These are phyloP conservation scores for Drosophila recens DNA, from an alignment of 2,888 invertebrate genomes.

Conservation along the genomic window DNA sequence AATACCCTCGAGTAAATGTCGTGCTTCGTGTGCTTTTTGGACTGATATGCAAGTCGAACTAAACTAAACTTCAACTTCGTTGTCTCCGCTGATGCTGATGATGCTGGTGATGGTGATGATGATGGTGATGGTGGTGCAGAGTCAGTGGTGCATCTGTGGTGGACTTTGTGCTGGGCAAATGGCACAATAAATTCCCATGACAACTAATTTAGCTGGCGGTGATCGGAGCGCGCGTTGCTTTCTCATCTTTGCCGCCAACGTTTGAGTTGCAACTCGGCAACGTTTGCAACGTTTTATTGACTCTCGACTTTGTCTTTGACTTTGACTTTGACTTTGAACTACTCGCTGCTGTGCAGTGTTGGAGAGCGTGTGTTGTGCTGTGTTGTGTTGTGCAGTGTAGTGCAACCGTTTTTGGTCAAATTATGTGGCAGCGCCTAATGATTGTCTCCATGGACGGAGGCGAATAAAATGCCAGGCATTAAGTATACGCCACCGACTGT, in stretches of 20 bases:
- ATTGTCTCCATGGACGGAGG: slow-evolving; percentile 64
- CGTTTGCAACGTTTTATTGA: slow-evolving; percentile 71
- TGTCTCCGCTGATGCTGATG: slow-evolving; percentile 1
- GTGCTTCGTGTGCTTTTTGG: slow-evolving; percentile 1
- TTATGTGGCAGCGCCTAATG: slow-evolving; percentile 69
- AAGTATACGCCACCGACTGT: slow-evolving; percentile 66
- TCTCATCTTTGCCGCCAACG: slow-evolving; percentile 76
- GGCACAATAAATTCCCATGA: slow-evolving; percentile 80
- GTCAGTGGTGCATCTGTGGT: background rate
- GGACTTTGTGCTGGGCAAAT: slow-evolving; percentile 53
- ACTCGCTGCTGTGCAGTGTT: slow-evolving; percentile 17
- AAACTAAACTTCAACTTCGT: too few species aligned
- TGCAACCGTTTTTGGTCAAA: slow-evolving; percentile 62
- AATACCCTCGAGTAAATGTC: slow-evolving; percentile 21
- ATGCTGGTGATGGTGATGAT: background rate
- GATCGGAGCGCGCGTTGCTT: slow-evolving; percentile 48
- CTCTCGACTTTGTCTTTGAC: slow-evolving; percentile 47
- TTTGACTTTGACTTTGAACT: slow-evolving; percentile 59
- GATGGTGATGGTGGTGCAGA: slow-evolving; percentile 3
- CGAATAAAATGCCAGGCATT: slow-evolving; percentile 57
- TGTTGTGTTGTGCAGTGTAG: slow-evolving; percentile 12
- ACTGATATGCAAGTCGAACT: slow-evolving; percentile 23
- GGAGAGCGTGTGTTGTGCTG: background rate
- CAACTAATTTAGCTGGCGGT: slow-evolving; percentile 77
- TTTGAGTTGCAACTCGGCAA: slow-evolving; percentile 16